Percentiles rank a stretch among this genome's conserved stretches.
These are phyloP conservation scores for Mola mola DNA, from an alignment of 2,113 vertebrate genomes.

Conservation along the genomic window DNA sequence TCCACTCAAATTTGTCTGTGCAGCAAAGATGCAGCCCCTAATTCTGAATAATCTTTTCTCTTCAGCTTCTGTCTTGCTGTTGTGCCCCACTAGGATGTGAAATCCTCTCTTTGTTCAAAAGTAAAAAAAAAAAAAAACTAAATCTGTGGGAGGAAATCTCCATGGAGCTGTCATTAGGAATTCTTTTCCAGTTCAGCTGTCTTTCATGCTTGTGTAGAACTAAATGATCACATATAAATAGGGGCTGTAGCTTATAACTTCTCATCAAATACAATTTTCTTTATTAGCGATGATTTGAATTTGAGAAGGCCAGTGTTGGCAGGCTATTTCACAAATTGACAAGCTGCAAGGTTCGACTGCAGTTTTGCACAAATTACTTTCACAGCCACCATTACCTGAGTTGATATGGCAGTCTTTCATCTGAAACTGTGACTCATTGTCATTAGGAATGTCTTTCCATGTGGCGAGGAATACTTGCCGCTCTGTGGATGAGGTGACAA, in stretches of 20 bases:
- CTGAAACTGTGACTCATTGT: conserved; percentile 95
- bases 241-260: conserved; percentile 42
- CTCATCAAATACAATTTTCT: conserved; percentile 53
- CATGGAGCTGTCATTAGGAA: conserved; percentile 66
- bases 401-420: conserved; percentile 94
- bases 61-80: conserved; percentile 22
- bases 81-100: conserved; percentile 33
- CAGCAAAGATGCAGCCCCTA: conserved; percentile 37
- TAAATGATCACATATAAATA: conserved; percentile 60
- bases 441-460: conserved; percentile 98
- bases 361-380: conserved; percentile 1
- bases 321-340: background rate
- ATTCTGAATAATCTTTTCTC: conserved; percentile 45
- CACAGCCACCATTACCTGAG: conserved; percentile 82
- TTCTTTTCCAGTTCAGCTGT: conserved; percentile 48
- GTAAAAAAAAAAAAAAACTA: conserved; percentile 48
- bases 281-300: conserved; percentile 32
- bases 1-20: conserved; percentile 21
- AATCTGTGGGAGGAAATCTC: conserved; percentile 51
- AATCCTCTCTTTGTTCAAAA: conserved; percentile 50
- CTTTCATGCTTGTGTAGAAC: conserved; percentile 48
- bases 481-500: conserved; percentile 80
- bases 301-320: background rate
- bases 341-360: conserved; percentile 2
- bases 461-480: conserved; percentile 96